Percentiles rank a stretch among this genome's conserved stretches.
phyloP scores from a whole-genome alignment of 2,113 vertebrate species.

The Cryptotis parvus region DNA sequence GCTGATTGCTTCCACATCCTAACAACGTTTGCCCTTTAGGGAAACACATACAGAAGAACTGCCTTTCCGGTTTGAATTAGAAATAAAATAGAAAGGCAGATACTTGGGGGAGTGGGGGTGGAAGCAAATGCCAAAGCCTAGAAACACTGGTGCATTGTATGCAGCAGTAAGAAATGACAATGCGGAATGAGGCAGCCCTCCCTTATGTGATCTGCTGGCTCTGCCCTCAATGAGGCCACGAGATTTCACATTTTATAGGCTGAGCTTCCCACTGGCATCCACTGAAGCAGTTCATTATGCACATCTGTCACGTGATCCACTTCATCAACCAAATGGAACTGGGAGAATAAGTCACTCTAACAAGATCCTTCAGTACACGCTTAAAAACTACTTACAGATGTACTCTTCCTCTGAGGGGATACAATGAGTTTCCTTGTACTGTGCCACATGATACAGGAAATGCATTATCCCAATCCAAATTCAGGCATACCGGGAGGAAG shows the following conservation, averaged over 20 bases:
- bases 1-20: constrained; percentile 16
- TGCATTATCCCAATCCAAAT: constrained; percentile 85
- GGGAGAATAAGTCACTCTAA: constrained; percentile 86
- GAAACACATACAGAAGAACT: neutral
- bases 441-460: constrained; percentile 86
- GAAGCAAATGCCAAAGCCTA: constrained; percentile 68
- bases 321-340: constrained; percentile 86
- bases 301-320: constrained; percentile 85
- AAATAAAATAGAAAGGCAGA: constrained; percentile 51
- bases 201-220: constrained; percentile 79
- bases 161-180: constrained; percentile 68
- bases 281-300: constrained; percentile 87
- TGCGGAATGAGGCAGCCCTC: constrained; percentile 74
- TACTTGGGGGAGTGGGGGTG: constrained; percentile 69
- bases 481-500: constrained; percentile 84
- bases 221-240: constrained; percentile 75
- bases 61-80: constrained; percentile 52
- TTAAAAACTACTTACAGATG: constrained; percentile 86
- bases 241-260: constrained; percentile 82
- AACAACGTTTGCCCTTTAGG: constrained; percentile 45
- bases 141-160: constrained; percentile 79
- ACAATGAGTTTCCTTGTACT: constrained; percentile 88
- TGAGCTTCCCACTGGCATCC: constrained; percentile 86
- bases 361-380: constrained; percentile 85
- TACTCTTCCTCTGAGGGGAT: constrained; percentile 79